These are phyloP conservation scores for Leptinotarsa lineolata DNA, from an alignment of 1,140 invertebrate genomes.

Conservation along the genomic window DNA sequence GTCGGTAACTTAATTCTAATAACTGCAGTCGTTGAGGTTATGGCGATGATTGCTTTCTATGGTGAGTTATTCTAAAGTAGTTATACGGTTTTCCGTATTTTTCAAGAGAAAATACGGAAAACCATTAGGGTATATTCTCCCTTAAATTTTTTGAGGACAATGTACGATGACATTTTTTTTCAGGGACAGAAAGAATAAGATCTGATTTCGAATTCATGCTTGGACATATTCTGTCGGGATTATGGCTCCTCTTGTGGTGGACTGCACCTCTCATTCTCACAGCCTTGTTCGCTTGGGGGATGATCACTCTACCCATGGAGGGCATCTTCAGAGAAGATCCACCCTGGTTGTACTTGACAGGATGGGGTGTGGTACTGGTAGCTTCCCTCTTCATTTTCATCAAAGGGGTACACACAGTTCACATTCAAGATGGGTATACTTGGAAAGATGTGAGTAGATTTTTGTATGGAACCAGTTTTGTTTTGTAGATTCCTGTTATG, in stretches of 20 bases:
- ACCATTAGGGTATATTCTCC: too few species aligned
- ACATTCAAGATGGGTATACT: conserved; percentile 51
- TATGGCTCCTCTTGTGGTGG: conserved; percentile 59
- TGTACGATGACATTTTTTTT: conserved; percentile 35
- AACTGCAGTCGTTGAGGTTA: conserved; percentile 57
- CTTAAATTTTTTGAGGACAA: background rate
- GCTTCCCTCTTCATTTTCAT: conserved; percentile 55
- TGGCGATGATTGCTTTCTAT: conserved; percentile 60
- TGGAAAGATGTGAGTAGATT: conserved; percentile 48
- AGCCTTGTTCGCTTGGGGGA: conserved; percentile 55
- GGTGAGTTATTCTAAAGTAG: conserved; percentile 45
- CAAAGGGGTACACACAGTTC: conserved; percentile 53
- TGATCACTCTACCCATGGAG: conserved; percentile 47
- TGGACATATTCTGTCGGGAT: conserved; percentile 56
- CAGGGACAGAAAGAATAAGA: conserved; percentile 57
- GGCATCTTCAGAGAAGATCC: conserved; percentile 48
- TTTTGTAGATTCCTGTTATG: too few species aligned
- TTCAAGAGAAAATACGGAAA: too few species aligned
- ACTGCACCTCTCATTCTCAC: conserved; percentile 56
- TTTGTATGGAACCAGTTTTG: too few species aligned
- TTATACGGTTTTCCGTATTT: too few species aligned
- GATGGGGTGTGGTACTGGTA: conserved; percentile 56
- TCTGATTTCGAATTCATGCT: conserved; percentile 62
- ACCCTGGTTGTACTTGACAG: conserved; percentile 55
- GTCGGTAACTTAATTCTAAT: conserved; percentile 59